Evolutionary conservation across 2,888 invertebrate genomes (phyloP).

Genomic region (Diarsia brunnea): DNA sequence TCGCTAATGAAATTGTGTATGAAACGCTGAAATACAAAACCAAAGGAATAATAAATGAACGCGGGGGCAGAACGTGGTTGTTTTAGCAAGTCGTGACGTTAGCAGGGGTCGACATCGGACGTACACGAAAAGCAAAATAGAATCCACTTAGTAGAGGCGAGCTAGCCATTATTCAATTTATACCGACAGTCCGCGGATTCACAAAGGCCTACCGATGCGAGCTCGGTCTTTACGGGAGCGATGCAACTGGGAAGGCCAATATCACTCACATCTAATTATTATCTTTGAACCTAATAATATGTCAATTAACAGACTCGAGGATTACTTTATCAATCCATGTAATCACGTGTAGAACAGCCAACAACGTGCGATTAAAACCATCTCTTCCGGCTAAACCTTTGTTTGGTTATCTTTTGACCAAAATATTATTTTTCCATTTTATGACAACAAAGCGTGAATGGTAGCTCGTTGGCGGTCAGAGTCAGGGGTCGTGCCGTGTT

Average conservation of each 20-base stretch:
- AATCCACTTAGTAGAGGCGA: constrained; percentile 85
- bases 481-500: constrained; percentile 42
- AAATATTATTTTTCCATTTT: constrained; percentile 40
- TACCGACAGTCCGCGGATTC: constrained; percentile 73
- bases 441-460: constrained; percentile 52
- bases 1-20: constrained; percentile 61
- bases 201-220: constrained; percentile 76
- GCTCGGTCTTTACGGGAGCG: constrained; percentile 30
- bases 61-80: constrained; percentile 62
- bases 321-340: constrained; percentile 8
- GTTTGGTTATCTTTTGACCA: constrained; percentile 34
- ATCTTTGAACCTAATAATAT: constrained; percentile 3
- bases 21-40: constrained; percentile 56
- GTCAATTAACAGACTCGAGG: background rate
- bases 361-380: constrained; percentile 11
- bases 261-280: constrained; percentile 16
- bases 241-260: constrained; percentile 11
- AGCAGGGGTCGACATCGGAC: constrained; percentile 70
- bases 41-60: constrained; percentile 68
- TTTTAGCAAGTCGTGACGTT: constrained; percentile 71
- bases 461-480: constrained; percentile 45
- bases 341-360: constrained; percentile 13
- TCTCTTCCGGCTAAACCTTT: background rate
- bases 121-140: constrained; percentile 83
- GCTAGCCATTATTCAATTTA: constrained; percentile 88